Base-by-base conservation (phyloP, 2,888 invertebrate species). In the Tenthredo notha region DNA sequence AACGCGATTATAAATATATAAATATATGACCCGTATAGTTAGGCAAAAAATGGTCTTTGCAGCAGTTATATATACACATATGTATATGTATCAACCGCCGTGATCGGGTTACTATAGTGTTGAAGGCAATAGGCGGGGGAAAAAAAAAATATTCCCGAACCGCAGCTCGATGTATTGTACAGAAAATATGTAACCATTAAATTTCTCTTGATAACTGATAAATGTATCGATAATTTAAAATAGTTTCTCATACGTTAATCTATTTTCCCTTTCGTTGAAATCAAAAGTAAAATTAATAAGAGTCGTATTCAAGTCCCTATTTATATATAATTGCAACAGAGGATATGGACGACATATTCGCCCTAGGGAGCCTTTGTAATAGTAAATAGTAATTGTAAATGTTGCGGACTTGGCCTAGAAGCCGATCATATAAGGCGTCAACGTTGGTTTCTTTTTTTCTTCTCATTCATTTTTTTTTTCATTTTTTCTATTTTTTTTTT, bases 361-460 rank as follows among this genome's bases (percentile, higher is more conserved):
- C 67, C 67, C 67, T 67, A 67, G 67, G 67, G 74, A 61, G 61
- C 21, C 61, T 61, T 74, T 33, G 33, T 80, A 61, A 40, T 75
- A 75, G 43, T 78, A 54, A 78, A 78, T 80, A 40, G 58, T 80
- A 80, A 80, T 80, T 80, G 80, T 80, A 61, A 80, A 37, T 61
- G 50, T 33, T 37, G 33, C 67, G 37, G 80, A 80, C 80, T 80
- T 80, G 80, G 61, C 80, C 80, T 80, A 80, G 80, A 80, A 80
- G 33, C 58, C 61, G 40, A 80, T 80, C 80, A 61, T 61, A 80
- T 40, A 80, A 80, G 80, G 80, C 80, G 80, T 80, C 80, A 21
- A n/a, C 40, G 43, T 21, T 43, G 43, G 21, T 74, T 21, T 67
- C 12, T 25, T 67, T 33, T 29, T 67, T 33, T 67, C 9, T 3